Evolutionary conservation across 2,888 invertebrate genomes (phyloP), one percentile per base, ranked within the genome.

Genomic region (Tetanocera ferruginea): DNA sequence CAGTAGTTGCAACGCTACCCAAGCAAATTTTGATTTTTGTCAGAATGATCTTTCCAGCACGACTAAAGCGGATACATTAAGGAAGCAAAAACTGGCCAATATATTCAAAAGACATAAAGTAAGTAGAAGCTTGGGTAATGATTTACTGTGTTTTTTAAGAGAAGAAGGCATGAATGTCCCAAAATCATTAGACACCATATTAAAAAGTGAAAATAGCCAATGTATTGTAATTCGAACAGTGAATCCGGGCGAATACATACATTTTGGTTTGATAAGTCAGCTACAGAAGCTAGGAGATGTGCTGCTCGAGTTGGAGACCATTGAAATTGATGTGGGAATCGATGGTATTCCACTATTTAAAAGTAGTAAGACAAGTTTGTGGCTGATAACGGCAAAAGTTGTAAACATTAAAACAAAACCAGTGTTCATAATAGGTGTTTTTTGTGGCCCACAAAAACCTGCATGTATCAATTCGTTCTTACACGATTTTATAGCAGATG

Each of bases 271-370:
- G 5, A 34, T 34, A 34, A 3, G 4, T 34, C 31, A 34, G 17
- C 52, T 52, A n/a, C n/a, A n/a, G 52, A 52, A 52, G 6, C 14
- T 52, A n/a, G n/a, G n/a, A 14, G 52, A 52, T 49, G 14, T 49
- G 49, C 49, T 49, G 6, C 49, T 49, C 14, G 14, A 6, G 14
- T 14, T 49, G 17, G 25, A 60, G 4, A 60, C 60, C 2, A 5
- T 60, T 3, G 25, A 23, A 23, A 60, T 60, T 19, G 60, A 60
- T 19, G 25, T 60, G 4, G 60, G 60, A 23, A 25, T 60, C 9
- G 60, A 60, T 60, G 60, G 60, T n/a, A 5, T 60, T 19, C 60
- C 52, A 60, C 60, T 60, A 23, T 60, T n/a, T 19, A 60, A 60
- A 60, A 60, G 60, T 25, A 23, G 5, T 60, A 23, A 19, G 19